Base-by-base conservation (phyloP, 2,113 vertebrate species). In the Cryptotis parvus region DNA sequence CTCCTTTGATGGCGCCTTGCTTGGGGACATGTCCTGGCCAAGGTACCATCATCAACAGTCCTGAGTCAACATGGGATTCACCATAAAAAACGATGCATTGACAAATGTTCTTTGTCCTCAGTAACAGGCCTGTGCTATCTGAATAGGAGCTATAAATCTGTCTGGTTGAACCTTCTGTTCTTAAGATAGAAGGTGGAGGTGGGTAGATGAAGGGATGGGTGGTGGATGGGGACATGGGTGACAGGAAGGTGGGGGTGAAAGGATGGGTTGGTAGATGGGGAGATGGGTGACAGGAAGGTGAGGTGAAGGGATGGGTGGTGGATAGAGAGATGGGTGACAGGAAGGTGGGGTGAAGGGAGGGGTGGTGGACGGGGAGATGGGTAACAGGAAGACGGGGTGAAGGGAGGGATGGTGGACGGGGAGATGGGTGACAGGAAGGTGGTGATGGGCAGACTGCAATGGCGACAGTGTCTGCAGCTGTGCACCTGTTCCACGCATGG, bases 41-140 rank as follows among this genome's bases (percentile, higher is more conserved):
- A 94, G 52, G 55, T 22, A 41, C 1, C 24, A 39, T 35, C 79
- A 39, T 89, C 78, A 82, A 89, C 79, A 91, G 4, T 78, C 76
- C 91, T 77, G 78, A 85, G 33, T 61, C 63, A 52, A 90, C 90
- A 94, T 85, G 85, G 75, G 66, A 90, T 87, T 91, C 90, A 94
- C 78, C 78, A 87, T 85, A 74, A 24, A 39, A 80, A 65, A 78
- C 52, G 33, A 68, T 9, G 3, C 72, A 92, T 93, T 90, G 37
- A 92, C 93, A 82, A 94, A 87, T 84, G 74, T 96, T 73, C 77
- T 92, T 80, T 87, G n/a, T 27, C 84, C 77, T 87, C 87, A 84
- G 45, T 35, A 83, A 27, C 74, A 78, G 89, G 76, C 20, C 81
- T 84, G 4, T 49, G 73, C 55, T 75, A 63, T 84, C 37, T 80